Conservation (phyloP, 1,140 invertebrate species). For the Propsilocerus akamusi region DNA sequence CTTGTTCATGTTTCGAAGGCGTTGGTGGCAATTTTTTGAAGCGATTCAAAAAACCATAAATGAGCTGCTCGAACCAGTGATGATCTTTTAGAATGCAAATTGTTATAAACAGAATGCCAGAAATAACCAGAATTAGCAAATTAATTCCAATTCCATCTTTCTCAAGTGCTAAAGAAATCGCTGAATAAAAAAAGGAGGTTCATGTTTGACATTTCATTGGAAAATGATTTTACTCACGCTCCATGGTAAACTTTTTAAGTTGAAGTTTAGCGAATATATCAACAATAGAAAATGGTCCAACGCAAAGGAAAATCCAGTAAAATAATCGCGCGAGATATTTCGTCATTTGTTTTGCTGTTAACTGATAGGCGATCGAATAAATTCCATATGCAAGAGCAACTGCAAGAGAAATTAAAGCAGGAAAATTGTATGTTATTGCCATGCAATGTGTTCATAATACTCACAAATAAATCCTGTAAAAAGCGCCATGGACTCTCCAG, state of each 20-base stretch:
- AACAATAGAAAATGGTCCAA: background rate
- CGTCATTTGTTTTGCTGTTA: background rate
- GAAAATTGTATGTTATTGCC: no score
- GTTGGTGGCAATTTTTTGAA: background rate
- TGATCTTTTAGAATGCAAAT: background rate
- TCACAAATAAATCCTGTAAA: background rate
- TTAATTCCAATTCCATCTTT: background rate
- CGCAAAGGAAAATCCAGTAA: background rate
- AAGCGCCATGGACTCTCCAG: conserved; percentile 17
- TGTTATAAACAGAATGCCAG: background rate
- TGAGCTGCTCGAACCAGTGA: background rate
- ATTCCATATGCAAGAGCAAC: background rate
- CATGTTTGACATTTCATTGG: no score
- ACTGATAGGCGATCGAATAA: background rate
- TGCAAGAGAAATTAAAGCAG: background rate
- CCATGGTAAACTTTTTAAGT: background rate
- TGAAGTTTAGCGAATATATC: background rate
- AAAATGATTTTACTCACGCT: no score
- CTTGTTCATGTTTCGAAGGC: background rate
- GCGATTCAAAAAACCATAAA: background rate
- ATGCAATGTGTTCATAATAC: background rate
- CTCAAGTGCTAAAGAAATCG: background rate
- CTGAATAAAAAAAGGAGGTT: no score
- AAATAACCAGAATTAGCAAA: background rate
- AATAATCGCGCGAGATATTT: background rate